Conservation (phyloP, 1,140 invertebrate species). For the Gonioctena quinquepunctata region DNA sequence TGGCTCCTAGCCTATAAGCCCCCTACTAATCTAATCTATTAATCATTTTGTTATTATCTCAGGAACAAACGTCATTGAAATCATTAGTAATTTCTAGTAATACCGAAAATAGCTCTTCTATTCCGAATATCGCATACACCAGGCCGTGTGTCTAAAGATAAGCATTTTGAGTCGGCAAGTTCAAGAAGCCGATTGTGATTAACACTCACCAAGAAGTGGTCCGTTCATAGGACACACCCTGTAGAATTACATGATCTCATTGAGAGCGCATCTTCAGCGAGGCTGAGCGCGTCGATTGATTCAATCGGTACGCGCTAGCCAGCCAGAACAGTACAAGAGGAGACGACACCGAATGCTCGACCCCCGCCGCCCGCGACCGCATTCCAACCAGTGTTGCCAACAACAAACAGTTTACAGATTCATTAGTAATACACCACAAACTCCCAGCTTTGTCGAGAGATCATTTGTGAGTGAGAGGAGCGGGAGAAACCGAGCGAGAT, state of each 20-base stretch:
- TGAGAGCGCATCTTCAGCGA: neutral
- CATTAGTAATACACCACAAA: conserved; percentile 50
- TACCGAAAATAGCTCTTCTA: too few relatives aligned
- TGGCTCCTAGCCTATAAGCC: too few relatives aligned
- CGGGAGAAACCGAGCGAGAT: neutral
- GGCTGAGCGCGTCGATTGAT: conserved; percentile 35
- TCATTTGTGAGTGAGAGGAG: conserved; percentile 1
- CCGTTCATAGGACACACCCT: neutral
- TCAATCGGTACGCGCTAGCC: conserved; percentile 34
- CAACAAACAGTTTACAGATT: conserved; percentile 54
- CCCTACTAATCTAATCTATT: too few relatives aligned
- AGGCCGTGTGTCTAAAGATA: too few relatives aligned
- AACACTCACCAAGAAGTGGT: too few relatives aligned
- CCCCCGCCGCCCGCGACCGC: conserved; percentile 51
- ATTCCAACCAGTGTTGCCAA: conserved; percentile 53
- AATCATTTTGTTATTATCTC: too few relatives aligned
- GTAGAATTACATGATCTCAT: neutral
- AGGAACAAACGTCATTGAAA: too few relatives aligned
- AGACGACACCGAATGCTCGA: conserved; percentile 38
- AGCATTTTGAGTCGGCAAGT: too few relatives aligned
- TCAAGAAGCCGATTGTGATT: too few relatives aligned
- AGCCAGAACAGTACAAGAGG: conserved; percentile 30
- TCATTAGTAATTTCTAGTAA: too few relatives aligned
- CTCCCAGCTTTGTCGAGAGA: conserved; percentile 8
- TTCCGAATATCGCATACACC: too few relatives aligned